These are phyloP conservation scores for Athetis lepigone DNA, from an alignment of 2,888 invertebrate genomes.

Conservation along the genomic window DNA sequence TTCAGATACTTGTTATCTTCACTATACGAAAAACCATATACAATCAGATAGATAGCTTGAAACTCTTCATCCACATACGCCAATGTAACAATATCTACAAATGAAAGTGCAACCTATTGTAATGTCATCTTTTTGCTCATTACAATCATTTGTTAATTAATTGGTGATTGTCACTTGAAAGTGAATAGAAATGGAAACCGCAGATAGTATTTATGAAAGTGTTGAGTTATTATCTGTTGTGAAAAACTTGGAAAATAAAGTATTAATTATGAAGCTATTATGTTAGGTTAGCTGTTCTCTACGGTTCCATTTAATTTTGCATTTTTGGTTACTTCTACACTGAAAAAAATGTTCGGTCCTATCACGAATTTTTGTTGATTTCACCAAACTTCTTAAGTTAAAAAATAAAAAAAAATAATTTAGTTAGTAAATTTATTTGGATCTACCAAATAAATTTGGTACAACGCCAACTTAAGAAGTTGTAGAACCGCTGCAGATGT, in stretches of 20 bases:
- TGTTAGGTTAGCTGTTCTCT: too few relatives aligned
- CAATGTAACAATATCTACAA: slow-evolving; percentile 14
- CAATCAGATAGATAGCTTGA: slow-evolving; percentile 6
- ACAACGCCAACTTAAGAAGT: too few relatives aligned
- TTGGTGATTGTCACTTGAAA: slow-evolving; percentile 13
- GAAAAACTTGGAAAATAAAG: slow-evolving; percentile 12
- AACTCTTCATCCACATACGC: slow-evolving; percentile 25
- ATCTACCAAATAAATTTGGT: too few relatives aligned
- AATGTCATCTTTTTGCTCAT: slow-evolving; percentile 40
- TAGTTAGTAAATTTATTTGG: too few relatives aligned
- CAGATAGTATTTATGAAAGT: slow-evolving; percentile 35
- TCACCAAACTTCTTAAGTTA: too few relatives aligned
- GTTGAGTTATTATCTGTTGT: neutral
- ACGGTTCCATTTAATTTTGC: too few relatives aligned
- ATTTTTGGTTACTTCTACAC: too few relatives aligned
- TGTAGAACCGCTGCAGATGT: too few relatives aligned
- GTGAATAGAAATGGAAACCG: slow-evolving; percentile 37
- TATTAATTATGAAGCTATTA: neutral
- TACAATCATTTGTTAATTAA: slow-evolving; percentile 33
- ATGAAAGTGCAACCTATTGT: slow-evolving; percentile 55
- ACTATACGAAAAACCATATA: neutral
- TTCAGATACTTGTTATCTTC: neutral
- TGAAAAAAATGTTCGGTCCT: too few relatives aligned
- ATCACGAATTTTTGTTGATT: too few relatives aligned
- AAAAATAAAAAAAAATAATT: too few relatives aligned